These are phyloP conservation scores for Orthonychiurus folsomi DNA, from an alignment of 2,888 invertebrate genomes.

Conservation along the genomic window DNA sequence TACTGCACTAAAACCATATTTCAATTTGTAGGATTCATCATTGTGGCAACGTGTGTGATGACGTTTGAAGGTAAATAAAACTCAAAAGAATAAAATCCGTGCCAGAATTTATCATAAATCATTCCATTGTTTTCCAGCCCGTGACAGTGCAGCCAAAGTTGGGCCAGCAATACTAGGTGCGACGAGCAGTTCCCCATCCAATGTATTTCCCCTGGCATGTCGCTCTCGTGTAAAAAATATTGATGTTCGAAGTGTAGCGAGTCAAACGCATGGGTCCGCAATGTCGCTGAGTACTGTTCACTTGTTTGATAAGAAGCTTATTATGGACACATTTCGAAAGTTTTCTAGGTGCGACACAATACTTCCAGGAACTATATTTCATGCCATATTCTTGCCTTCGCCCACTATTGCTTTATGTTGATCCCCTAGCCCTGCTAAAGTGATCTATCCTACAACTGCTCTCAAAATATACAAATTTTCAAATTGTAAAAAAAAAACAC, in stretches of 20 bases:
- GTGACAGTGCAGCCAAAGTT: constrained; percentile 87
- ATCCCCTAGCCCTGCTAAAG: too few species aligned
- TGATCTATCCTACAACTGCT: too few species aligned
- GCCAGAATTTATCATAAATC: too few species aligned
- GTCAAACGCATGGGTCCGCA: constrained; percentile 33
- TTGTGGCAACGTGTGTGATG: constrained; percentile 95
- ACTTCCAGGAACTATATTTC: too few species aligned
- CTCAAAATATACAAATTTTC: too few species aligned
- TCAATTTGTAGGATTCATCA: constrained; percentile 84
- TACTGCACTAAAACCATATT: too few species aligned
- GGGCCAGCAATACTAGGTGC: constrained; percentile 30
- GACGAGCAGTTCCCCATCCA: constrained; percentile 16
- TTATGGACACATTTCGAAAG: constrained; percentile 38
- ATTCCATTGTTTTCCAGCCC: too few species aligned
- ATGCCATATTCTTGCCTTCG: too few species aligned
- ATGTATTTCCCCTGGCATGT: constrained; percentile 13
- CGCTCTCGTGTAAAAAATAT: constrained; percentile 22
- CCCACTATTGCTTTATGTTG: too few species aligned
- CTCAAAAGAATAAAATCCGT: too few species aligned
- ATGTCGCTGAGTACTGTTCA: constrained; percentile 25
- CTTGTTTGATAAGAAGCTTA: constrained; percentile 36
- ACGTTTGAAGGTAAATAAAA: too few species aligned
- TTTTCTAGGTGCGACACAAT: constrained; percentile 36
- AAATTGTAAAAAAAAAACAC: too few species aligned
- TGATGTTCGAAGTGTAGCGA: constrained; percentile 36